Percentiles rank a stretch among this genome's conserved stretches.
Evolutionary conservation across 2,888 invertebrate genomes (phyloP).

Genomic region (Erpobdella octoculata): DNA sequence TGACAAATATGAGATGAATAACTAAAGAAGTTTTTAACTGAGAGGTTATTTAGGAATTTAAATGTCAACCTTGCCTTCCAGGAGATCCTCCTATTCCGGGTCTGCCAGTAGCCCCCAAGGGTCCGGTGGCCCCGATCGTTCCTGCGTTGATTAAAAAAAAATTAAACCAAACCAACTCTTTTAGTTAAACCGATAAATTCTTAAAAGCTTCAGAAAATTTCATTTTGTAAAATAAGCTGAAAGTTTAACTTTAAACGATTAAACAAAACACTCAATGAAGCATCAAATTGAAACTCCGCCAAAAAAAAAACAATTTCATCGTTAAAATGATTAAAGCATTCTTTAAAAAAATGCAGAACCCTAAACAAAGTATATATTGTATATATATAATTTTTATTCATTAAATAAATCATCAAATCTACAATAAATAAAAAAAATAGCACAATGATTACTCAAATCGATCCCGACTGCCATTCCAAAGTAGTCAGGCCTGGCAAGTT

Average conservation of each 20-base stretch:
- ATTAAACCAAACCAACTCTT: no score
- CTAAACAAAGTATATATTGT: no score
- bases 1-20: neutral
- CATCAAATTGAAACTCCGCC: no score
- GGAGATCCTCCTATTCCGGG: neutral
- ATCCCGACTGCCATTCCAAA: constrained; percentile 9
- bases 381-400: neutral
- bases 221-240: neutral
- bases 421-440: neutral
- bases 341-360: no score
- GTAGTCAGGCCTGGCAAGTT: neutral
- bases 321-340: no score
- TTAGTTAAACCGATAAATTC: no score
- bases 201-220: neutral
- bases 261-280: no score
- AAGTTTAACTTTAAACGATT: neutral
- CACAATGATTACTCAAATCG: neutral
- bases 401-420: neutral
- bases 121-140: neutral
- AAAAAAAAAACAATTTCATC: no score
- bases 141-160: neutral
- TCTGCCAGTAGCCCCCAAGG: neutral
- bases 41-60: neutral
- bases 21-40: neutral
- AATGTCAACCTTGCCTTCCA: neutral